phyloP scores from a whole-genome alignment of 2,888 invertebrate species.

The Aphidoletes aphidimyza region DNA sequence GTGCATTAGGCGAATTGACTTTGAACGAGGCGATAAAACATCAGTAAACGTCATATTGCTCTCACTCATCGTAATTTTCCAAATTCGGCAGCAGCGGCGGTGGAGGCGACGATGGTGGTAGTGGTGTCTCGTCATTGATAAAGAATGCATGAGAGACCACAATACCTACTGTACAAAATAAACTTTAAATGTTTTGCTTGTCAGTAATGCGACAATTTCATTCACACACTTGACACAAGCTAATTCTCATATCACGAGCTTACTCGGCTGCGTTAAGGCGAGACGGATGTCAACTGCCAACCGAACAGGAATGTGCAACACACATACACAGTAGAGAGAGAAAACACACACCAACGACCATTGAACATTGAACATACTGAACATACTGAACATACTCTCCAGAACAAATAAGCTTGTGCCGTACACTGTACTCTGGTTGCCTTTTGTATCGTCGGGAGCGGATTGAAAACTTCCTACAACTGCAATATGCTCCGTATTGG shows the following conservation, averaged over 20 bases:
- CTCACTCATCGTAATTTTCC: not conserved
- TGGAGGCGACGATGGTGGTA: not conserved
- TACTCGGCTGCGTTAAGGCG: constrained; percentile 15
- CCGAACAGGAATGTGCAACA: constrained; percentile 26
- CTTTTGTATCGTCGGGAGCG: constrained; percentile 17
- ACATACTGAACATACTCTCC: too few species aligned
- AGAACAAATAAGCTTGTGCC: not conserved
- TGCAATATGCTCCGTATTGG: constrained; percentile 47
- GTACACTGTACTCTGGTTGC: not conserved
- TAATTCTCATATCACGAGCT: constrained; percentile 33
- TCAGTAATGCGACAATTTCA: constrained; percentile 48
- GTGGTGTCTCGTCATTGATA: constrained; percentile 14
- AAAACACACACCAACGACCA: too few species aligned
- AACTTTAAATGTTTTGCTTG: constrained; percentile 5
- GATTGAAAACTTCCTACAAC: constrained; percentile 43
- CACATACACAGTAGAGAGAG: not conserved
- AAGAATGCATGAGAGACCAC: constrained; percentile 49
- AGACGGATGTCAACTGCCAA: constrained; percentile 34
- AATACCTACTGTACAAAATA: not conserved
- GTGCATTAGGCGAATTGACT: constrained; percentile 49
- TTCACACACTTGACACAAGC: constrained; percentile 46
- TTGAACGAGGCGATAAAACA: constrained; percentile 47
- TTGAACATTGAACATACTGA: too few species aligned
- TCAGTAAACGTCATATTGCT: not conserved
- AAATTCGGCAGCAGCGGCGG: not conserved